These are phyloP conservation scores for Drosophila gunungcola DNA, from an alignment of 1,140 invertebrate species.

Conservation along the genomic window DNA sequence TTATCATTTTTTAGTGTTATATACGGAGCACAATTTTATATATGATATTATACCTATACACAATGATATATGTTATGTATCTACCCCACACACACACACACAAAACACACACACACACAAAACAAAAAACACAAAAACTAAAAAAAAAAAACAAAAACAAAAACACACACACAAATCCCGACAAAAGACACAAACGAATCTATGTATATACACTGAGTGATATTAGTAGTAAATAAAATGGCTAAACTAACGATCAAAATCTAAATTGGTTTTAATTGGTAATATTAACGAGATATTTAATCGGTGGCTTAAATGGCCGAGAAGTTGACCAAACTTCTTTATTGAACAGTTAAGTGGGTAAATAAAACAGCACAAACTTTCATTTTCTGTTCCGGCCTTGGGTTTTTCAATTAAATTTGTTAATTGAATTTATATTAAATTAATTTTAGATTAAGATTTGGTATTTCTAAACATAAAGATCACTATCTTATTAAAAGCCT, in stretches of 20 bases:
- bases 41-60: constrained; percentile 51
- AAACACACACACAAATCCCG: constrained; percentile 44
- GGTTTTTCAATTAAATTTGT: background rate
- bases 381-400: background rate
- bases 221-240: constrained; percentile 84
- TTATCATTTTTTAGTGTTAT: constrained; percentile 80
- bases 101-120: constrained; percentile 3
- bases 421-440: background rate
- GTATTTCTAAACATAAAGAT: background rate
- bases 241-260: constrained; percentile 70
- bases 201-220: constrained; percentile 83
- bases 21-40: constrained; percentile 58
- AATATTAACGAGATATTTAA: background rate
- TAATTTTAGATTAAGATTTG: background rate
- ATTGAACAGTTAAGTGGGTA: background rate
- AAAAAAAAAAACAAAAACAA: constrained; percentile 13
- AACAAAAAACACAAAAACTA: constrained; percentile 13
- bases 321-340: background rate
- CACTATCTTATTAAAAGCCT: background rate
- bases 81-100: constrained; percentile 12
- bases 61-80: constrained; percentile 44
- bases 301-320: background rate
- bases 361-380: background rate
- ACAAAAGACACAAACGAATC: constrained; percentile 69
- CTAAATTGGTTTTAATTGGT: background rate